Evolutionary conservation across 1,140 invertebrate genomes (phyloP), one percentile per base, ranked within the genome.

Genomic region (Hesperophylax magnus): DNA sequence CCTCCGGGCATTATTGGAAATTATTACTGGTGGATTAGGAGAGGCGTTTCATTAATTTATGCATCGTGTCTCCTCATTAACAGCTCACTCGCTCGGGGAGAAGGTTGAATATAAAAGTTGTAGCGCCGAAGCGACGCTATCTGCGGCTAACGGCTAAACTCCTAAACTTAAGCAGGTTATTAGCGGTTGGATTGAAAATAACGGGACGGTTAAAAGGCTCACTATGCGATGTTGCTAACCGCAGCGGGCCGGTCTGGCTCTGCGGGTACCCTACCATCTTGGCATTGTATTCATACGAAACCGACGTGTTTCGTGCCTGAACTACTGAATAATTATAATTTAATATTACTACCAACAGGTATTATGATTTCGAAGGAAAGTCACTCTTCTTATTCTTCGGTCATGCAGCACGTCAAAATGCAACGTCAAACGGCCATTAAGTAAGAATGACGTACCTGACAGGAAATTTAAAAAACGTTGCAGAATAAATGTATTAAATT

Each of bases 101-200:
- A n/a, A 34, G 22, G 34, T 75, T 56, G 31, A 75, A 75, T 22
- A 75, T 22, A 56, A 75, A 75, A 75, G 53, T 54, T 31, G 20
- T 58, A 75, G 56, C 61, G 17, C 15, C 71, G 34, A 9, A 9
- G 34, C 11, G 39, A 47, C 72, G 72, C 52, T 75, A 54, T 75
- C 53, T 75, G 22, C 54, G 72, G 20, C 72, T 31, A 77, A 77
- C 58, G 75, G 56, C 56, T 31, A 47, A 77, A 77, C 75, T 63
- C 75, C 34, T 47, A 61, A 61, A 77, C 75, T 77, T 77, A 77
- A 60, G 58, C 75, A 47, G 34, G 75, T 67, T 60, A 77, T 77
- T 77, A 77, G 75, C 31, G 54, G 75, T n/a, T 39, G 56, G 75
- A 63, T 77, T 77, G 61, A 77, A 77, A 77, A 63, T 77, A 60